phyloP scores from a whole-genome alignment of 2,888 invertebrate genomes.

The Bruchidius siliquastri region DNA sequence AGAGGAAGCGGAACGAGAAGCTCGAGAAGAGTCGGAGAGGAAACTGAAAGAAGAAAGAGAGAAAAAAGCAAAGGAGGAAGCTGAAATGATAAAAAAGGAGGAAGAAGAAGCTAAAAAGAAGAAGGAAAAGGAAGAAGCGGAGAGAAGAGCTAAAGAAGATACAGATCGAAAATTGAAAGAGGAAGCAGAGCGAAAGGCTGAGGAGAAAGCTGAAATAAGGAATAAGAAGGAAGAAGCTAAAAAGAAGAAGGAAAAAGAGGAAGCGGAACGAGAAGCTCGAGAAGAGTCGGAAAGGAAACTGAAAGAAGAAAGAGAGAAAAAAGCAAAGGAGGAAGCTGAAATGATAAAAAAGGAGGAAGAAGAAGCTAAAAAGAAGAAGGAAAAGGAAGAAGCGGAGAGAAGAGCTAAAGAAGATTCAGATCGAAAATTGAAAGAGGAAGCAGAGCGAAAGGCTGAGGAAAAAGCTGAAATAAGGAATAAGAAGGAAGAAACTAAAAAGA shows the following conservation, averaged over 20 bases:
- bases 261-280: slow-evolving; percentile 13
- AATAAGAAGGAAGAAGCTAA: slow-evolving; percentile 7
- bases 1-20: slow-evolving; percentile 11
- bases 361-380: slow-evolving; percentile 20
- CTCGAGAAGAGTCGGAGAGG: slow-evolving; percentile 9
- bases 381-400: slow-evolving; percentile 18
- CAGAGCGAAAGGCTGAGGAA: slow-evolving; percentile 17
- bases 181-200: slow-evolving; percentile 9
- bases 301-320: slow-evolving; percentile 6
- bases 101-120: slow-evolving; percentile 6
- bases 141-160: slow-evolving; percentile 8
- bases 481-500: slow-evolving; percentile 6
- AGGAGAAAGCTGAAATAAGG: slow-evolving; percentile 12
- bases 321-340: too few relatives aligned
- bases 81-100: slow-evolving; percentile 16
- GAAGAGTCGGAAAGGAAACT: slow-evolving; percentile 4
- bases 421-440: slow-evolving; percentile 22
- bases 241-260: slow-evolving; percentile 23
- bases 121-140: slow-evolving; percentile 6
- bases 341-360: slow-evolving; percentile 12
- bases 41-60: slow-evolving; percentile 13
- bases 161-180: slow-evolving; percentile 16
- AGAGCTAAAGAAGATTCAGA: slow-evolving; percentile 24
- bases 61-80: slow-evolving; percentile 12
- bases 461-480: slow-evolving; percentile 16